phyloP scores from a whole-genome alignment of 2,888 invertebrate species.

The Nymphalis urticae region DNA sequence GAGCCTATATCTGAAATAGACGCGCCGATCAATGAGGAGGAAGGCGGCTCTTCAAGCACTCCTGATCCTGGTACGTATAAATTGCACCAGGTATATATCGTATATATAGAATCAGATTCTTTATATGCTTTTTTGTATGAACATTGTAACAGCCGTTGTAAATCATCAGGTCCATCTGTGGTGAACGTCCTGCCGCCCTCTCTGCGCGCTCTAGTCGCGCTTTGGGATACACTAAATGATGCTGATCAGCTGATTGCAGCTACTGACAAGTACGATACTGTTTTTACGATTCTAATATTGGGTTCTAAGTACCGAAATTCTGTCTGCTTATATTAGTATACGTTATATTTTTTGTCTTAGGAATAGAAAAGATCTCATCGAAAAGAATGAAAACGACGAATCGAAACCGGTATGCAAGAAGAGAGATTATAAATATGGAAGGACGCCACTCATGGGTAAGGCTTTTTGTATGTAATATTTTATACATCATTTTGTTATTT shows the following conservation, averaged over 20 bases:
- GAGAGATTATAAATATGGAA: slow-evolving; percentile 56
- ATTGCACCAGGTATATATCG: background rate
- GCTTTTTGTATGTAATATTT: background rate
- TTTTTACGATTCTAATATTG: no score
- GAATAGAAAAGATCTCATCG: slow-evolving; percentile 50
- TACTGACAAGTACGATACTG: slow-evolving; percentile 61
- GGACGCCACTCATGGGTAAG: slow-evolving; percentile 59
- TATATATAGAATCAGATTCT: background rate
- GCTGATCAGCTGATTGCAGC: slow-evolving; percentile 64
- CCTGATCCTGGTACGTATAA: slow-evolving; percentile 31
- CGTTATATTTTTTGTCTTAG: slow-evolving; percentile 40
- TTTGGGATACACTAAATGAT: slow-evolving; percentile 93
- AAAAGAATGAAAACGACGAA: slow-evolving; percentile 61
- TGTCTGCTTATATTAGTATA: no score
- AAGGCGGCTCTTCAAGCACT: slow-evolving; percentile 41
- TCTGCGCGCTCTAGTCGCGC: slow-evolving; percentile 90
- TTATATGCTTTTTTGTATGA: no score
- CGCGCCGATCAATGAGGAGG: slow-evolving; percentile 80
- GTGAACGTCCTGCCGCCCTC: slow-evolving; percentile 93
- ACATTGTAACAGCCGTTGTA: background rate
- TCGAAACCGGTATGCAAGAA: slow-evolving; percentile 51
- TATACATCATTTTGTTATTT: background rate
- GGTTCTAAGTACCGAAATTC: no score
- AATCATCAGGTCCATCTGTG: slow-evolving; percentile 55
- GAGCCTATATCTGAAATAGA: slow-evolving; percentile 70